Conservation (phyloP, 2,797 vertebrate genomes). For the Tolypeutes matacus region DNA sequence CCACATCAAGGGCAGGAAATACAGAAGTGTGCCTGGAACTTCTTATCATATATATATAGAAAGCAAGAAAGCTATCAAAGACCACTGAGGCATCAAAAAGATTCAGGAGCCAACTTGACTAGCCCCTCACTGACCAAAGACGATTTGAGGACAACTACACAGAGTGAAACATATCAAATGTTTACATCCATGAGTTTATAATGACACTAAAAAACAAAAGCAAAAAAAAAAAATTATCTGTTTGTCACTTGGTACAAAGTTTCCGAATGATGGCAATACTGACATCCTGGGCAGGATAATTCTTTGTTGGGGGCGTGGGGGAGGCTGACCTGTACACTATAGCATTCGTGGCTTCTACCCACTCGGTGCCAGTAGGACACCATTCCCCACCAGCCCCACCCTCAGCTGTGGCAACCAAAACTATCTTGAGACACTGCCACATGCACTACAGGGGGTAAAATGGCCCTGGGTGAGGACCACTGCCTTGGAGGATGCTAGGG, state of each 20-base stretch:
- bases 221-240: not conserved
- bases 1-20: not conserved
- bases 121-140: not conserved
- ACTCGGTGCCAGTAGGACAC: not conserved
- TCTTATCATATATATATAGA: not conserved
- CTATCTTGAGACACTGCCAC: not conserved
- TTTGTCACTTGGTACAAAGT: not conserved
- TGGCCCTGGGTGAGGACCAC: not conserved
- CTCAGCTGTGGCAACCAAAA: not conserved
- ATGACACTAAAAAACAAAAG: not conserved
- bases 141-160: not conserved
- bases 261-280: not conserved
- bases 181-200: not conserved
- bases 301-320: too few relatives aligned
- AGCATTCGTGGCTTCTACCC: not conserved
- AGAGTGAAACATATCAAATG: not conserved
- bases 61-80: not conserved
- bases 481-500: not conserved
- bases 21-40: not conserved
- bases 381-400: not conserved
- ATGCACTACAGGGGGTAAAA: not conserved
- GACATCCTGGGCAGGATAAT: not conserved
- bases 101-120: not conserved
- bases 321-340: too few relatives aligned
- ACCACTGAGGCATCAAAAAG: not conserved